Percentiles rank a stretch among this genome's conserved stretches.
phyloP scores from a whole-genome alignment of 2,113 vertebrate genomes.

The Brachyhypopomus gauderio region DNA sequence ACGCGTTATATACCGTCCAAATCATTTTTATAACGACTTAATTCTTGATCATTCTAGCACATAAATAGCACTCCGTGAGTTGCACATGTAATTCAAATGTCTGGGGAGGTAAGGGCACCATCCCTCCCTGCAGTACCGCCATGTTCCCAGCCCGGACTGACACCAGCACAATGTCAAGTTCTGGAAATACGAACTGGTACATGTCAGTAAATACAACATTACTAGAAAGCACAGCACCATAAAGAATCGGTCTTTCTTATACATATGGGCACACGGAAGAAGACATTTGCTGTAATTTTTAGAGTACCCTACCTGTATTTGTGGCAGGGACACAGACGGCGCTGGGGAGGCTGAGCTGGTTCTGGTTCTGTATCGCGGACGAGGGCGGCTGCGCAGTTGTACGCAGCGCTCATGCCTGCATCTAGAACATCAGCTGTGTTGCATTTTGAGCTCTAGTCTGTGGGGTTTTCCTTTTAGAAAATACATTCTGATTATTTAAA shows the following conservation, averaged over 20 bases:
- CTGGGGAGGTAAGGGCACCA: constrained; percentile 53
- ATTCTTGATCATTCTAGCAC: background rate
- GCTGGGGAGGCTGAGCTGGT: constrained; percentile 31
- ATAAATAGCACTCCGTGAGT: background rate
- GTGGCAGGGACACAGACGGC: constrained; percentile 8
- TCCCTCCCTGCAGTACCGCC: constrained; percentile 61
- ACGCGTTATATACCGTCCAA: background rate
- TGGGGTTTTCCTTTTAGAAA: background rate
- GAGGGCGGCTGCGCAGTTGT: constrained; percentile 42
- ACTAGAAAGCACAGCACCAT: background rate
- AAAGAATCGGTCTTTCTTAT: background rate
- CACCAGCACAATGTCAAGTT: constrained; percentile 49
- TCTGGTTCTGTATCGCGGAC: constrained; percentile 53
- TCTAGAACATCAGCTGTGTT: background rate
- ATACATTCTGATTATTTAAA: background rate
- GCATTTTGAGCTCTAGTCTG: background rate
- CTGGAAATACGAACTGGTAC: background rate
- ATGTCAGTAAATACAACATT: background rate
- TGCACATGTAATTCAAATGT: constrained; percentile 43
- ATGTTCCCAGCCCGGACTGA: constrained; percentile 64
- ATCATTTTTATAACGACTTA: background rate
- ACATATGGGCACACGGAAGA: background rate
- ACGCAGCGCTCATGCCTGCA: background rate
- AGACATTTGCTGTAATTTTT: background rate
- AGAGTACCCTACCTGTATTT: constrained; percentile 47